These are phyloP conservation scores for Athalia rosae DNA, from an alignment of 2,888 invertebrate genomes.

Conservation along the genomic window DNA sequence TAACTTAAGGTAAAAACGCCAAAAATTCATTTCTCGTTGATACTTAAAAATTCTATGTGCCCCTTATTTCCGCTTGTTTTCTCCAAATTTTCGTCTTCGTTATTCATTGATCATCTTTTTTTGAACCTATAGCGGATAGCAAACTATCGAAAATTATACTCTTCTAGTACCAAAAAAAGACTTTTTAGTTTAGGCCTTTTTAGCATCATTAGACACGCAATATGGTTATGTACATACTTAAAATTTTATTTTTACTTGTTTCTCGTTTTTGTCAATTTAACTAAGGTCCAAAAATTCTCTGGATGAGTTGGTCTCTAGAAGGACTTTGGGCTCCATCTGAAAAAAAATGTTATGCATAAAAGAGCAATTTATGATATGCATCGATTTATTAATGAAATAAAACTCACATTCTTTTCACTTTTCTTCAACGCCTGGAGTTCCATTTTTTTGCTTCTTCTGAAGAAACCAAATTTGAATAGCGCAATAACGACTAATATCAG, in stretches of 20 bases:
- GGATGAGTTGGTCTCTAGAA: conserved; percentile 21
- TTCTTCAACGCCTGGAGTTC: conserved; percentile 61
- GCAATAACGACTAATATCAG: conserved; percentile 59
- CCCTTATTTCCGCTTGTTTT: no score
- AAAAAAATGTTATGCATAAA: background rate
- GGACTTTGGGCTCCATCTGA: background rate
- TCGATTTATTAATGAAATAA: background rate
- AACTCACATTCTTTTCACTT: background rate
- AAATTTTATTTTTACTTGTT: background rate
- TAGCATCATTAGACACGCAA: no score
- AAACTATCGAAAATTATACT: no score
- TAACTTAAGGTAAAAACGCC: no score
- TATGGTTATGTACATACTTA: background rate
- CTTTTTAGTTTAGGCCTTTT: no score
- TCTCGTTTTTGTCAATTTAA: background rate
- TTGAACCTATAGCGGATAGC: no score
- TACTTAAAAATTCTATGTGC: no score
- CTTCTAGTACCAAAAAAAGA: no score
- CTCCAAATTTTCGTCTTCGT: no score
- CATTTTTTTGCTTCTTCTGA: conserved; percentile 62
- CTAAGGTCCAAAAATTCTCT: conserved; percentile 21
- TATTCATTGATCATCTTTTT: no score
- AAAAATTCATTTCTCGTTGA: no score
- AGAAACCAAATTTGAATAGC: conserved; percentile 67
- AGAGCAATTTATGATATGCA: background rate